Evolutionary conservation across 2,888 invertebrate species (phyloP), one percentile per base, ranked within the genome.

Genomic region (Cephus pulcher): DNA sequence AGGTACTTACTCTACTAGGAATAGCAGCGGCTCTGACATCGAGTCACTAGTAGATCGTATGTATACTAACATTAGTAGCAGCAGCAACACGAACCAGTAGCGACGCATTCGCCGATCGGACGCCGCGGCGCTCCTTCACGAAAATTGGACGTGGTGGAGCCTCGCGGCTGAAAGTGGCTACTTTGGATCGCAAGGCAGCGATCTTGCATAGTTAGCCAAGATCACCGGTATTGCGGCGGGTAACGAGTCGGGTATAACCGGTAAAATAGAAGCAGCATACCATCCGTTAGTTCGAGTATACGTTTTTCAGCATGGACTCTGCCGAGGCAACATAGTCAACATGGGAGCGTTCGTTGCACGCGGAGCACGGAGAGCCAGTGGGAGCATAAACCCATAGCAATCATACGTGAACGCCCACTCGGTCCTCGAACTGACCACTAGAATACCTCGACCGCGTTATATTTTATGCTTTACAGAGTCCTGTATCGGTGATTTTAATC

Each of bases 401-500:
- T 82, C 82, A 82, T 80, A 82, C 79, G 78, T 73, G 82, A 75
- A 82, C 82, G 80, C 82, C 82, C 76, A 82, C 82, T 40, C 79
- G 74, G 34, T 37, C 74, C 69, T 76, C 75, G 76, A 34, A 74
- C 78, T 75, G 80, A 74, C 78, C 80, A 78, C 76, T 79, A 73
- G 74, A 75, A 75, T 78, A 71, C 37, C 78, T 32, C 71, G 71
- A 32, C 32, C 32, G 71, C 71, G 71, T 71, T 71, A 34, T 71
- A 34, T 71, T 56, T 71, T 71, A 71, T 34, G 71, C 71, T 71
- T 71, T 71, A 23, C 71, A 34, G 71, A 32, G 33, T 71, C 32
- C 71, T 34, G 71, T 71, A 71, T 71, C 71, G 71, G 71, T 34
- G 71, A 84, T 83, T 85, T 85, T 84, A 85, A 85, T 85, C 85